Percentiles rank a stretch among this genome's conserved stretches.
phyloP scores from a whole-genome alignment of 2,888 invertebrate species.

The Timema podura region DNA sequence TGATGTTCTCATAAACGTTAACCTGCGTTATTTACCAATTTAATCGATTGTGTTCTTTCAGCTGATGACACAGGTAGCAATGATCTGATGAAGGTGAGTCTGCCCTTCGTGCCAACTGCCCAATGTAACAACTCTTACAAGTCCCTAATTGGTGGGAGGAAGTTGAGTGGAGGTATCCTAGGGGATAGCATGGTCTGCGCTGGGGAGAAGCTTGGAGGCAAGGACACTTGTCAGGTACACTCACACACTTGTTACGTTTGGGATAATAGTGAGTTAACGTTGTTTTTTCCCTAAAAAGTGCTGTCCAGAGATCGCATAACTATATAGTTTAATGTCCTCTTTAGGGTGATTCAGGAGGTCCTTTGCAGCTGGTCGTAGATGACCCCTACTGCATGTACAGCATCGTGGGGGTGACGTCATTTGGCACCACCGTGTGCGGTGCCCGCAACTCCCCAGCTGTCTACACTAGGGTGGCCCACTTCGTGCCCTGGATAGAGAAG shows the following conservation, averaged over 20 bases:
- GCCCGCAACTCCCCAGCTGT: conserved; percentile 31
- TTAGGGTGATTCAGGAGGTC: conserved; percentile 29
- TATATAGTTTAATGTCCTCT: neutral
- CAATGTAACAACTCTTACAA: conserved; percentile 38
- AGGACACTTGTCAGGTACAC: conserved; percentile 46
- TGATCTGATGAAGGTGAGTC: conserved; percentile 44
- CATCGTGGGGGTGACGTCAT: conserved; percentile 35
- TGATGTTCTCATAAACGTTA: too few species aligned
- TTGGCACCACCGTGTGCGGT: conserved; percentile 33
- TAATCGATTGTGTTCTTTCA: neutral
- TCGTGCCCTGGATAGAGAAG: conserved; percentile 36
- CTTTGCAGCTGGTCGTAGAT: conserved; percentile 26
- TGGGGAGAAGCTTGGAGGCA: conserved; percentile 45
- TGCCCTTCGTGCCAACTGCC: conserved; percentile 39
- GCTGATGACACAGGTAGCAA: conserved; percentile 35
- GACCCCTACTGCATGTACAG: conserved; percentile 35
- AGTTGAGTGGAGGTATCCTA: conserved; percentile 39
- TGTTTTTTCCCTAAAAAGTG: too few species aligned
- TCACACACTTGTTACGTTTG: too few species aligned
- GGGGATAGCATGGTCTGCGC: conserved; percentile 44
- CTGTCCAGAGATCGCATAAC: too few species aligned
- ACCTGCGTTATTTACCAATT: too few species aligned
- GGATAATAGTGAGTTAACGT: too few species aligned
- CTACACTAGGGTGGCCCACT: conserved; percentile 36
- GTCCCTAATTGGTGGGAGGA: conserved; percentile 33